Evolutionary conservation across 2,797 vertebrate genomes (phyloP).

Genomic region (Amblyopsis hoosieri): DNA sequence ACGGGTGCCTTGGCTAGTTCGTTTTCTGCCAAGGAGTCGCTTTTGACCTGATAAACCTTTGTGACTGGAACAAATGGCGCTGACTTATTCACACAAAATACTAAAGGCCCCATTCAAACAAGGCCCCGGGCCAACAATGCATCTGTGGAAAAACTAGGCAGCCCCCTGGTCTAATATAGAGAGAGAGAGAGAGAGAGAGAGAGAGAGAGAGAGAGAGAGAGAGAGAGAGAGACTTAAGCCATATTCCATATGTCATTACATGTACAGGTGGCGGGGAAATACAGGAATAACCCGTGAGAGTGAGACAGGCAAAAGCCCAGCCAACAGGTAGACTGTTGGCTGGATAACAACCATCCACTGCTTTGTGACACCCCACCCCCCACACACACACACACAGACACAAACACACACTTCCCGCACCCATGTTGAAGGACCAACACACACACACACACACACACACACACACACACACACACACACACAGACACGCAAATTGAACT

Average conservation of each 20-base stretch:
- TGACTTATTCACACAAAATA: conserved; percentile 92
- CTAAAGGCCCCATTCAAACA: conserved; percentile 89
- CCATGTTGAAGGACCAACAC: not conserved
- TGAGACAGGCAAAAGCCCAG: too few species aligned
- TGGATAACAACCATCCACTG: conserved; percentile 52
- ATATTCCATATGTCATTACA: conserved; percentile 68
- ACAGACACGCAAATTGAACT: not conserved
- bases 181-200: conserved; percentile 16
- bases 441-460: conserved; percentile 5
- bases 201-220: conserved; percentile 14
- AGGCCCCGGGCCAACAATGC: conserved; percentile 87
- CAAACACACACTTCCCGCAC: too few species aligned
- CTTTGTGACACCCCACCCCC: conserved; percentile 11
- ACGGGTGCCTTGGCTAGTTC: conserved; percentile 80
- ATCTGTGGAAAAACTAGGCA: conserved; percentile 77
- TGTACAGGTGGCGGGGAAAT: not conserved
- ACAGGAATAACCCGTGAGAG: too few species aligned
- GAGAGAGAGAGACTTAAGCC: conserved; percentile 55
- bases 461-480: conserved; percentile 4
- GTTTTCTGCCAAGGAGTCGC: conserved; percentile 87
- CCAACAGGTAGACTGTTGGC: conserved; percentile 35
- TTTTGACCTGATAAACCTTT: conserved; percentile 96
- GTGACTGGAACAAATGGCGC: conserved; percentile 95
- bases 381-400: conserved; percentile 7
- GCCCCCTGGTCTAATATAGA: conserved; percentile 62